Percentiles rank a stretch among this genome's conserved stretches.
These are phyloP conservation scores for Cosmorhoe ocellata DNA, from an alignment of 2,888 invertebrate species.

Conservation along the genomic window DNA sequence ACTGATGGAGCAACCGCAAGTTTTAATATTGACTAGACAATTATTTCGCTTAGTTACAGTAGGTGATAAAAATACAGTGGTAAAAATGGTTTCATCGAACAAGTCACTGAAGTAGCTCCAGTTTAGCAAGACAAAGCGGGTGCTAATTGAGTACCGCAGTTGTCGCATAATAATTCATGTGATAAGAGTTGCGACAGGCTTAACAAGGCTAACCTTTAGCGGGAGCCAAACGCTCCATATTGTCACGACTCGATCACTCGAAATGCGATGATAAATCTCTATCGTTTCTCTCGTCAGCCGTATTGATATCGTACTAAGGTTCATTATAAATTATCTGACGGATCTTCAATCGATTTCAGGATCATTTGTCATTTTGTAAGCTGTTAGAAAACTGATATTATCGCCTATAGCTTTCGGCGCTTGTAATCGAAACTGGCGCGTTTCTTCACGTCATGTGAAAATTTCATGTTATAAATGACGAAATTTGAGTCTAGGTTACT, in stretches of 20 bases:
- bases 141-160: constrained; percentile 27
- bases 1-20: too few relatives aligned
- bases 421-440: constrained; percentile 53
- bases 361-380: constrained; percentile 73
- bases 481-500: constrained; percentile 32
- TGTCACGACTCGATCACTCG: constrained; percentile 70
- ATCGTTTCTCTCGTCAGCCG: constrained; percentile 60
- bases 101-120: not conserved
- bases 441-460: constrained; percentile 53
- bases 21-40: too few relatives aligned
- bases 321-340: constrained; percentile 31
- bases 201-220: constrained; percentile 80
- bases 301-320: constrained; percentile 44
- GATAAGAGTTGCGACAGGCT: constrained; percentile 67
- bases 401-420: constrained; percentile 64
- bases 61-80: too few relatives aligned
- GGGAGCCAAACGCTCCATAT: constrained; percentile 66
- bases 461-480: constrained; percentile 41
- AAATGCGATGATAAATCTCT: constrained; percentile 63
- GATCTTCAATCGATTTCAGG: constrained; percentile 30
- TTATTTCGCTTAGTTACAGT: too few relatives aligned
- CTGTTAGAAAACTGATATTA: constrained; percentile 71
- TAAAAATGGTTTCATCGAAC: too few relatives aligned
- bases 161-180: constrained; percentile 51
- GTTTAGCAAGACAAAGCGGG: constrained; percentile 25